Evolutionary conservation across 64 coral and sea anemone genomes (phyloP), one percentile per base, ranked within the genome.

Genomic region (Montipora cactus): DNA sequence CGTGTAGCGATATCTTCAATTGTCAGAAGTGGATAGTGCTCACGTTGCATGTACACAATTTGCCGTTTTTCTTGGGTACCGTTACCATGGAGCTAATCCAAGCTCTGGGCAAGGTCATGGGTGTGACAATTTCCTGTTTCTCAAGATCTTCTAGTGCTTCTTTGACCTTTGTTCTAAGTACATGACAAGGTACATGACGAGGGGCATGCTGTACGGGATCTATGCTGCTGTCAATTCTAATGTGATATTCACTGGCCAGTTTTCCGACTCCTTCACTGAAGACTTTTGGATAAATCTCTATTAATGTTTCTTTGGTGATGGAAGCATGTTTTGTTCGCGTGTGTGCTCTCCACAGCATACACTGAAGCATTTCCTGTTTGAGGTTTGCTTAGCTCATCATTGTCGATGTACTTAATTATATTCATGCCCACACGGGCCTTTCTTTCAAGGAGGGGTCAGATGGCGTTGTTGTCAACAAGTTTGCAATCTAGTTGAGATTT

Each of bases 331-430:
- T 70, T 23, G 37, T 76, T 75, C 67, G 14, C 61, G 61, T 64
- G 9, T 12, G 61, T 9, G 61, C 13, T 64, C 13, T 76, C 70
- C 2, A 75, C 22, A 1, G 64, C 19, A 49, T 73, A 76, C 16
- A 88, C 86, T 19, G 67, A 15, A 19, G 67, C 86, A 47, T 58
- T 47, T 61, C 73, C 28, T 75, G 37, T 78, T 62, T 64, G 53
- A 61, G 73, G 91, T 19, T 78, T 77, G 46, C 86, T 81, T 78
- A 79, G 74, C 46, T 87, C 13, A 79, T 93, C 82, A 87, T 87
- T 93, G 81, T 93, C 81, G 5, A n/a, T 64, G 91, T 93, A 93
- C 81, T 87, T 46, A 13, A 93, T 86, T 47, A 93, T 67, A 5
- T 87, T 87, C 91, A 93, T 93, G n/a, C 79, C 90, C 46, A 76